Evolutionary conservation across 2,113 vertebrate genomes (phyloP).

Genomic region (Strigops habroptila): DNA sequence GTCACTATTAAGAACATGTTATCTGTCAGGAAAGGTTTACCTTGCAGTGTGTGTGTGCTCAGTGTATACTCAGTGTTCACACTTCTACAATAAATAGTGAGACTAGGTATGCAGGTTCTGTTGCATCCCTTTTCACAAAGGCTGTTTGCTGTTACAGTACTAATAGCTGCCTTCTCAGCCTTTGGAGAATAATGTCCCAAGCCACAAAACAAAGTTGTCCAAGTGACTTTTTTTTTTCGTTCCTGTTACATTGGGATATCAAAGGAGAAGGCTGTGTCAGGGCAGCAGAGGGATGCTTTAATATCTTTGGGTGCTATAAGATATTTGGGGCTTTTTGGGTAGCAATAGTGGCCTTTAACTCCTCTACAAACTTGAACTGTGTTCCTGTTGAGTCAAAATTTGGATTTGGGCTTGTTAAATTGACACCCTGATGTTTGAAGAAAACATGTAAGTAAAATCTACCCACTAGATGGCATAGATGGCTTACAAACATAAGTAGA

Average conservation of each 20-base stretch:
- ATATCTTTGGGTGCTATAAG: neutral
- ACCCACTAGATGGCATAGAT: constrained; percentile 43
- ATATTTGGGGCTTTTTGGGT: neutral
- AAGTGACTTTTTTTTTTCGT: neutral
- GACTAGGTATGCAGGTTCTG: neutral
- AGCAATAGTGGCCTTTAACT: neutral
- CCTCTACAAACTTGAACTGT: neutral
- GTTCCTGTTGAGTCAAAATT: neutral
- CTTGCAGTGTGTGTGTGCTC: neutral
- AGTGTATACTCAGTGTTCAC: neutral
- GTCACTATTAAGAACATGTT: fast-evolving
- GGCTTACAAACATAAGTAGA: neutral
- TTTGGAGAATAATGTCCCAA: neutral
- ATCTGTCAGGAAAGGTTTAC: neutral
- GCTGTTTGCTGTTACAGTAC: neutral
- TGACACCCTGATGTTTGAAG: neutral
- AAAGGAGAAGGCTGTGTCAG: neutral
- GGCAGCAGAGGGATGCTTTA: neutral
- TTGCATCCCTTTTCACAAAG: neutral
- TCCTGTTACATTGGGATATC: neutral
- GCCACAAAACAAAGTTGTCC: neutral
- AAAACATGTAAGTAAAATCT: neutral
- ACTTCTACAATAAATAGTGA: neutral
- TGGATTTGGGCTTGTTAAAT: neutral
- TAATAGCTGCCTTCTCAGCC: neutral